A percentile compares a stretch with the other conserved stretches of the same genome.
These are phyloP conservation scores for Stichodactyla mertensii DNA, from an alignment of 64 coral and sea anemone genomes.

Conservation along the genomic window DNA sequence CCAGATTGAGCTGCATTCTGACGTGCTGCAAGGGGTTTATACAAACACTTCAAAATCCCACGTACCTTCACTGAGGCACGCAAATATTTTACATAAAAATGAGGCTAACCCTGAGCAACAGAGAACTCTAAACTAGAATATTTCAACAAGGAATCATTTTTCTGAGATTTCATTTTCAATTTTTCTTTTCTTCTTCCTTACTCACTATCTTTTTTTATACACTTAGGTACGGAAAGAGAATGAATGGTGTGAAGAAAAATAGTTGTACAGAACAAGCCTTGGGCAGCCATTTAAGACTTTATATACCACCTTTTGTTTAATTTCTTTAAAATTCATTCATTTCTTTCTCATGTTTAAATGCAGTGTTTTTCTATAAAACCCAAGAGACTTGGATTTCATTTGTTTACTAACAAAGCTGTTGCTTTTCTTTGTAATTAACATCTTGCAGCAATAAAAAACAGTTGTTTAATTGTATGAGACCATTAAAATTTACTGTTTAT, in stretches of 20 bases:
- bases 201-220: conserved; percentile 1
- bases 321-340: not conserved
- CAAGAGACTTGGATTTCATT: not conserved
- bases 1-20: too few relatives aligned
- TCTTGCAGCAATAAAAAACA: not conserved
- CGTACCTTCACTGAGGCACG: too few relatives aligned
- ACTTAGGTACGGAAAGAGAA: conserved; percentile 93
- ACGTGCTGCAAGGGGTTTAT: too few relatives aligned
- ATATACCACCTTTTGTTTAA: not conserved
- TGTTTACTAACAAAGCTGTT: not conserved
- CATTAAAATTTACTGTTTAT: not conserved
- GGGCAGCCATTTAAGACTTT: not conserved
- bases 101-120: too few relatives aligned
- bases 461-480: not conserved
- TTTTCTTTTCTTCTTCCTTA: not conserved
- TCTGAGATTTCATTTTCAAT: too few relatives aligned
- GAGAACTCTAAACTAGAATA: too few relatives aligned
- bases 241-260: conserved; percentile 92
- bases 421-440: not conserved
- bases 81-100: too few relatives aligned
- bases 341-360: not conserved
- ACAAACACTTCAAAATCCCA: too few relatives aligned
- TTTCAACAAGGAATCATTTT: too few relatives aligned
- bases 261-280: conserved; percentile 13
- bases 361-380: not conserved